Evolutionary conservation across 2,888 invertebrate species (phyloP).

Genomic region (Tricholauxania praeusta): DNA sequence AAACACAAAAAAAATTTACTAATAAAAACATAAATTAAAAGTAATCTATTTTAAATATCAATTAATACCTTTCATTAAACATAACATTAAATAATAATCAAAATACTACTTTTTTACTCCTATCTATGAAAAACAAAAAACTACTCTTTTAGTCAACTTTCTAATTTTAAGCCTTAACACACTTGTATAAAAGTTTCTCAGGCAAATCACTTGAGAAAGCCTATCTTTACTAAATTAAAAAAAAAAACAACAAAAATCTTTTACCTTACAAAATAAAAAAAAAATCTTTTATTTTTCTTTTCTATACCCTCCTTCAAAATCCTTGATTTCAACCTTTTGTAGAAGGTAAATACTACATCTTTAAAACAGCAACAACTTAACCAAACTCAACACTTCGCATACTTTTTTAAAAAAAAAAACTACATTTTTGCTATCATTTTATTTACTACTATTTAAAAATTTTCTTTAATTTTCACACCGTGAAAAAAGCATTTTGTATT

Average conservation of each 20-base stretch:
- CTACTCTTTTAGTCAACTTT: constrained; percentile 14
- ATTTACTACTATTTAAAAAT: background rate
- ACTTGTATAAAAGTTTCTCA: too few species aligned
- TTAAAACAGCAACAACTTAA: constrained; percentile 44
- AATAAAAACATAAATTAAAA: constrained; percentile 43
- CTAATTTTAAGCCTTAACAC: too few species aligned
- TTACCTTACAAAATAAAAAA: constrained; percentile 40
- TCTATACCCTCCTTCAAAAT: constrained; percentile 47
- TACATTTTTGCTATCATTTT: background rate
- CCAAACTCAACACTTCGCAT: constrained; percentile 48
- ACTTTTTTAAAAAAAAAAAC: constrained; percentile 17
- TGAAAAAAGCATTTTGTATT: background rate
- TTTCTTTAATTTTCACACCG: background rate
- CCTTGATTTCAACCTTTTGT: constrained; percentile 67
- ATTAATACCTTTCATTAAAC: constrained; percentile 51
- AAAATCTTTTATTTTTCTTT: constrained; percentile 54
- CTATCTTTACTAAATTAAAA: too few species aligned
- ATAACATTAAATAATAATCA: too few species aligned
- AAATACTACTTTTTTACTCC: constrained; percentile 7
- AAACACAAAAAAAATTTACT: constrained; percentile 32
- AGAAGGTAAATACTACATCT: constrained; percentile 65
- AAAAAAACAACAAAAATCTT: background rate
- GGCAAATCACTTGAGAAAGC: too few species aligned
- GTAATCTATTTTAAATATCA: constrained; percentile 7
- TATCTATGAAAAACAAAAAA: constrained; percentile 40